Evolutionary conservation across 1,140 invertebrate genomes (phyloP).

Genomic region (Oppia nitens): DNA sequence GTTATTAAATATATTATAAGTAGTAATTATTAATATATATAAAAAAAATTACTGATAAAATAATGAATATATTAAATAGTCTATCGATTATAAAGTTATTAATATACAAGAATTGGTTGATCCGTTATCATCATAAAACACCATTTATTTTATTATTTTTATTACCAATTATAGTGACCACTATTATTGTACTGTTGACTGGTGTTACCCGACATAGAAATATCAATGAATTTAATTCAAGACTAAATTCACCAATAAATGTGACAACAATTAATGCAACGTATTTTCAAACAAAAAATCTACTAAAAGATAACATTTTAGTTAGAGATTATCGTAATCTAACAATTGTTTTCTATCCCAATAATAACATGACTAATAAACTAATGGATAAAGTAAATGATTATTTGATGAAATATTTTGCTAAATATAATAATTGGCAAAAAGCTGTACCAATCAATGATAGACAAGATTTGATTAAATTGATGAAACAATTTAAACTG

Average conservation of each 20-base stretch:
- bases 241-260: too few species aligned
- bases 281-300: neutral
- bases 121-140: neutral
- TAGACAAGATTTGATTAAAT: too few species aligned
- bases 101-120: neutral
- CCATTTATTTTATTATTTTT: neutral
- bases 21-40: too few species aligned
- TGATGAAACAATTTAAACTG: too few species aligned
- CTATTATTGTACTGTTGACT: neutral
- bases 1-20: too few species aligned
- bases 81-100: neutral
- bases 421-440: too few species aligned
- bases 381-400: neutral
- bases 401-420: too few species aligned
- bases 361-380: neutral
- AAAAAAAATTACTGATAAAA: too few species aligned
- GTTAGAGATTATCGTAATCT: neutral
- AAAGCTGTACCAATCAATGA: too few species aligned
- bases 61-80: too few species aligned
- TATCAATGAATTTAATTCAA: neutral
- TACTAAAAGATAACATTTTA: neutral
- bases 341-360: neutral
- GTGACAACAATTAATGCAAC: too few species aligned
- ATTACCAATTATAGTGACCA: neutral
- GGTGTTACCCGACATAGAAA: neutral